A percentile compares a stretch with the other conserved stretches of the same genome.
phyloP scores from a whole-genome alignment of 2,113 vertebrate species.

The Aythya baeri region DNA sequence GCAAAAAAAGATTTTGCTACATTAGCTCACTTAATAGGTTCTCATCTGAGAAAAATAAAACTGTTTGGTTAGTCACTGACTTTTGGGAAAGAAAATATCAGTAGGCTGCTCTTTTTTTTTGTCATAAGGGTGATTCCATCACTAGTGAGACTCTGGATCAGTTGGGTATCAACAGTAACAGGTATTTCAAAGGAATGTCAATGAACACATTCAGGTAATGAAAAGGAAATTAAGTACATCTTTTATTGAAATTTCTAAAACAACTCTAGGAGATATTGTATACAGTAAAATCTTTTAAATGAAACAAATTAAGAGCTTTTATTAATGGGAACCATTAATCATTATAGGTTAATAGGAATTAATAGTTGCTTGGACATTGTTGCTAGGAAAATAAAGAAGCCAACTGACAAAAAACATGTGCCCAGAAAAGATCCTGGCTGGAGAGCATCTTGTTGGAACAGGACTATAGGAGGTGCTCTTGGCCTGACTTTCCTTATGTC shows the following conservation, averaged over 20 bases:
- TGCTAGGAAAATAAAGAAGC: neutral
- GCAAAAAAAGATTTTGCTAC: neutral
- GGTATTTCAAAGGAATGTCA: neutral
- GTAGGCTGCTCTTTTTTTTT: neutral
- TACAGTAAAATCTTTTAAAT: neutral
- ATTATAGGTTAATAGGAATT: neutral
- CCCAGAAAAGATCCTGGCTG: neutral
- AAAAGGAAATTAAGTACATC: neutral
- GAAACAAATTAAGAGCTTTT: neutral
- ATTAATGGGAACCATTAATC: slow-evolving; percentile 13
- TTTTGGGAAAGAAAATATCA: neutral
- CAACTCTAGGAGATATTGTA: neutral
- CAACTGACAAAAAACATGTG: neutral
- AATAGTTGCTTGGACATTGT: neutral
- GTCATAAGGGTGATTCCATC: neutral
- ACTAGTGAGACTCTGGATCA: neutral
- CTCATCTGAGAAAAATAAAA: neutral
- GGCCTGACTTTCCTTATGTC: neutral
- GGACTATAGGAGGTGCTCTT: neutral
- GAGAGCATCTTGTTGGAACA: neutral
- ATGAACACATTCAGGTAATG: neutral
- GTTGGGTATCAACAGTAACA: neutral
- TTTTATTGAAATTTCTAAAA: neutral
- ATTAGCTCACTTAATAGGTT: neutral
- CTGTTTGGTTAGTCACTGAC: neutral